Evolutionary conservation across 2,113 vertebrate species (phyloP), one percentile per base, ranked within the genome.

Genomic region (Aspidoscelis tigris): DNA sequence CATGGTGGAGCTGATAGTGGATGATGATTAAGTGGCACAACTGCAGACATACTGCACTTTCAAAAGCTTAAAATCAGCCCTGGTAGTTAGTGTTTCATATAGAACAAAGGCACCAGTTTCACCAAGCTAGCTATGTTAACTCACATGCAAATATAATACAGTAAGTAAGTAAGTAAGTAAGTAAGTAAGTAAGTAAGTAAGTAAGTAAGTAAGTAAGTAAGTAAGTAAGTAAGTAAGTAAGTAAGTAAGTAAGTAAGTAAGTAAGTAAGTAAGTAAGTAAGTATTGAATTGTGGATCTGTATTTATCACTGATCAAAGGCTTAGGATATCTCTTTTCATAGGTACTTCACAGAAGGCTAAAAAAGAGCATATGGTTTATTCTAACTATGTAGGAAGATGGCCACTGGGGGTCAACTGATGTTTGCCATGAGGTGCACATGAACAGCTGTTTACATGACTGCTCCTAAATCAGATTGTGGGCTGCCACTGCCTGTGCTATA

Each of bases 141-240:
- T 80, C 74, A n/a, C 33, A 26, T 43, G n/a, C 75, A 88, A 24
- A 26, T 66, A 55, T 88, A 83, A 47, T 76, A 87, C 77, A 84
- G 0, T 82, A 33, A 33, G 33, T 33, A 33, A 33, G 33, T 33
- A 33, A 33, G 33, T 33, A 33, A 33, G 33, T 33, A 33, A 33
- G 33, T 33, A 33, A 33, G 33, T 33, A 33, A 33, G 33, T 33
- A 33, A 33, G 33, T 33, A 33, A 33, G 33, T 33, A 33, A 33
- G 33, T 33, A 33, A 33, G 33, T 33, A 33, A 33, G 33, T 33
- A 33, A 33, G 33, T 33, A 33, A 33, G 33, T 33, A 33, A 33
- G 33, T 33, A 33, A 33, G 33, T 33, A 33, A 33, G 33, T 33
- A 33, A 33, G 33, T 33, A 33, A 33, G 33, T 33, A 33, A 33